Percentiles rank a stretch among this genome's conserved stretches.
Evolutionary conservation across 2,888 invertebrate species (phyloP).

Genomic region (Brassicogethes aeneus): DNA sequence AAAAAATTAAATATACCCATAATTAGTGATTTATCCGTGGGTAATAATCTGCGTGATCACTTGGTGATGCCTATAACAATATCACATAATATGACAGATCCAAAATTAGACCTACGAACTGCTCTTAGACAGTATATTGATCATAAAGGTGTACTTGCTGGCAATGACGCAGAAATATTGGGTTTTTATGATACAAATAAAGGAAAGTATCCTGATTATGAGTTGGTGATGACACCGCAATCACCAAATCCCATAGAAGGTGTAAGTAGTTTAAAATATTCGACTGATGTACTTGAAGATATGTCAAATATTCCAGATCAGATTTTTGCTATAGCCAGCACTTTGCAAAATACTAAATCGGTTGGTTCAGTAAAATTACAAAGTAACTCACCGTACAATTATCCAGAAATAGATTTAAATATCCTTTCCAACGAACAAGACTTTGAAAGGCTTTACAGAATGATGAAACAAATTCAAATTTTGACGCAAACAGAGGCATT

Average conservation of each 20-base stretch:
- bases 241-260: neutral
- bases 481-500: constrained; percentile 44
- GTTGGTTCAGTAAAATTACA: neutral
- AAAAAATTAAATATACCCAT: neutral
- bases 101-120: neutral
- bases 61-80: neutral
- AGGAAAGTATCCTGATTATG: neutral
- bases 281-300: too few species aligned
- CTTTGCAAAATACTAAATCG: neutral
- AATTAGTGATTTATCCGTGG: neutral
- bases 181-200: neutral
- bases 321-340: neutral
- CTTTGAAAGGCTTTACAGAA: constrained; percentile 45
- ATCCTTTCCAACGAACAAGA: constrained; percentile 50
- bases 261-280: neutral
- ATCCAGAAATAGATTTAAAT: constrained; percentile 57
- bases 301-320: neutral
- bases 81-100: neutral
- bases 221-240: too few species aligned
- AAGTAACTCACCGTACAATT: constrained; percentile 29
- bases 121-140: neutral
- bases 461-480: constrained; percentile 33
- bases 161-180: neutral
- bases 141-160: too few species aligned
- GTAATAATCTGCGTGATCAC: neutral